Percentiles rank a stretch among this genome's conserved stretches.
Conservation (phyloP, 2,797 vertebrate species). For the Fistularia tabacaria region DNA sequence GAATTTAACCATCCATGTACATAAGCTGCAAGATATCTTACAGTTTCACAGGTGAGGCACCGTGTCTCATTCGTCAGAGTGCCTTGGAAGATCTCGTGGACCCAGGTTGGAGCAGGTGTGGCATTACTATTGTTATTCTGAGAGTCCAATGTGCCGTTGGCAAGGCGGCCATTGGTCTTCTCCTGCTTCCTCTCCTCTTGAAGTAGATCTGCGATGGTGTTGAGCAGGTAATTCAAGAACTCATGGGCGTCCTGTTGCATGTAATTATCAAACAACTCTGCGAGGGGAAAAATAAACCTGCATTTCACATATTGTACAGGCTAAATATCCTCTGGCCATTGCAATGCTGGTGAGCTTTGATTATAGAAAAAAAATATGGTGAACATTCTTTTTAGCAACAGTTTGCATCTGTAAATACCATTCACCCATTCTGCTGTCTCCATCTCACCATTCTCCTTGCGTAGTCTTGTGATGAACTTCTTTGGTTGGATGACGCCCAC, state of each 20-base stretch:
- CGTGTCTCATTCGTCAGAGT: conserved; percentile 97
- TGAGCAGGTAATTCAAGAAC: conserved; percentile 97
- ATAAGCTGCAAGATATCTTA: conserved; percentile 47
- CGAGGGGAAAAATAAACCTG: conserved; percentile 1
- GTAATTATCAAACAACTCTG: conserved; percentile 99
- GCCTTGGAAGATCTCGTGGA: conserved; percentile 99
- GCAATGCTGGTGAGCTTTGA: no score
- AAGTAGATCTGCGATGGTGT: conserved; percentile 96
- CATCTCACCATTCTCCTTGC: conserved; percentile 92
- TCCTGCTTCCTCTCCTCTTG: conserved; percentile 97
- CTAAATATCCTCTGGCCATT: no score
- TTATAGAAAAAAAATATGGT: no score
- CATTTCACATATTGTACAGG: no score
- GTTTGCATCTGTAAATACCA: background rate
- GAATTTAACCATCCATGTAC: no score
- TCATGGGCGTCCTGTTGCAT: conserved; percentile 99
- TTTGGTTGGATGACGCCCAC: conserved; percentile 98
- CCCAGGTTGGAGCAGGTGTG: conserved; percentile 90
- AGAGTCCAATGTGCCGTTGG: conserved; percentile 84
- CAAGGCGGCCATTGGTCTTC: conserved; percentile 90
- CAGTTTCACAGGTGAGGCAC: conserved; percentile 98
- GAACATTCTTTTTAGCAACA: no score
- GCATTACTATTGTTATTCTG: conserved; percentile 94
- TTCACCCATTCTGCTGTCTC: background rate
- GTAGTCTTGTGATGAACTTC: conserved; percentile 94